phyloP scores from a whole-genome alignment of 2,113 vertebrate species.

The Dendrocopos noguchii region DNA sequence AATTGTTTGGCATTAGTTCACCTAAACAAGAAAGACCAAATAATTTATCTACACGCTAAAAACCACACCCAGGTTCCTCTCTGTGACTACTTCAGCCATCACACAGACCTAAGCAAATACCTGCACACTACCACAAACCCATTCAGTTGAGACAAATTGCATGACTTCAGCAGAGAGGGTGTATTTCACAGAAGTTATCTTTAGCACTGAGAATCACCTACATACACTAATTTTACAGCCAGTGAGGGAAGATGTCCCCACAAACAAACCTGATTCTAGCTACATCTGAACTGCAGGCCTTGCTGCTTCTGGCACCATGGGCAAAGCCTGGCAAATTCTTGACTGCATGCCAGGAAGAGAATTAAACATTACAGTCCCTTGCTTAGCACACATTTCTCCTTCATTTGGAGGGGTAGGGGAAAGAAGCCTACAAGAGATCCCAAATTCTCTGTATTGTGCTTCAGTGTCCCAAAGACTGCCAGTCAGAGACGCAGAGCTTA shows the following conservation, averaged over 20 bases:
- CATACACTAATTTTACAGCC: background rate
- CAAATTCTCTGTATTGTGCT: background rate
- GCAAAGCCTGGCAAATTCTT: background rate
- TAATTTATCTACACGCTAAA: background rate
- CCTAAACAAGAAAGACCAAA: background rate
- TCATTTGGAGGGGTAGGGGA: background rate
- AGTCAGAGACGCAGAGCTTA: background rate
- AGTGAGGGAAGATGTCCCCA: background rate
- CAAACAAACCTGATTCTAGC: background rate
- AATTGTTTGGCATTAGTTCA: background rate
- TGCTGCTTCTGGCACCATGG: background rate
- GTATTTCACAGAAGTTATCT: background rate
- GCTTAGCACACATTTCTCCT: background rate
- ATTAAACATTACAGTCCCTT: background rate
- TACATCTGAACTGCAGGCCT: background rate
- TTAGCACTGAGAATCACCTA: background rate
- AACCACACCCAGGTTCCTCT: background rate
- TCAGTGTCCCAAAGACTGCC: background rate
- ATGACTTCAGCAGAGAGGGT: background rate
- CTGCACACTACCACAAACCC: background rate
- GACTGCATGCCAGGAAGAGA: background rate
- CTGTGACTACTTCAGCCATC: background rate
- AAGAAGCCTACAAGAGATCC: background rate
- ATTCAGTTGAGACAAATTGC: background rate
- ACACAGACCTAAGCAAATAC: background rate